These are phyloP conservation scores for Entelurus aequoreus DNA, from an alignment of 2,113 vertebrate genomes.

Conservation along the genomic window DNA sequence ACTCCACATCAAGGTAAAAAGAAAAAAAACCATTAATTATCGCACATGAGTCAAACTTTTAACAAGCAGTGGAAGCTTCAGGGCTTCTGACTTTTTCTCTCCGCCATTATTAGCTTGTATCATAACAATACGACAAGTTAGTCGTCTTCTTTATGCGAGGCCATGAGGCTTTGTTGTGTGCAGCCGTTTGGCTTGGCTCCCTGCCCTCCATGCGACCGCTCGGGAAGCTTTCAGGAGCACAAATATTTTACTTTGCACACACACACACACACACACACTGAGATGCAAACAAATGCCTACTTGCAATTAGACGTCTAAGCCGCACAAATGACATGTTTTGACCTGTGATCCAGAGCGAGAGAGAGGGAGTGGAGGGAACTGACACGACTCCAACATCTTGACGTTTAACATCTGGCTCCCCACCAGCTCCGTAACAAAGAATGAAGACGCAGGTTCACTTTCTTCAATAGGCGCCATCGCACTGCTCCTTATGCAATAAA, in stretches of 20 bases:
- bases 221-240: neutral
- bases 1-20: neutral
- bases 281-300: neutral
- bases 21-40: too few species aligned
- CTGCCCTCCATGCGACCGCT: neutral
- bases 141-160: neutral
- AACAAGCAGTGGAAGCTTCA: too few species aligned
- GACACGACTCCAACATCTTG: slow-evolving; percentile 7
- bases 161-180: neutral
- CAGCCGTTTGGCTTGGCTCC: neutral
- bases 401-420: slow-evolving; percentile 5
- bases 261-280: neutral
- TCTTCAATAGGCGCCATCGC: neutral
- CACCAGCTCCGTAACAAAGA: neutral
- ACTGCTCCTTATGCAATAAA: slow-evolving; percentile 4
- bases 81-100: neutral
- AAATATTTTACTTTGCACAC: neutral
- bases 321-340: slow-evolving; percentile 4
- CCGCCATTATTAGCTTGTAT: neutral
- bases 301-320: neutral
- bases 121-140: neutral
- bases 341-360: neutral
- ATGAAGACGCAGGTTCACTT: neutral
- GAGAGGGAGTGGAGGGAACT: slow-evolving; percentile 2
- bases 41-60: too few species aligned